Base-by-base conservation (phyloP, 1,140 invertebrate genomes). In the Chironomus tepperi region DNA sequence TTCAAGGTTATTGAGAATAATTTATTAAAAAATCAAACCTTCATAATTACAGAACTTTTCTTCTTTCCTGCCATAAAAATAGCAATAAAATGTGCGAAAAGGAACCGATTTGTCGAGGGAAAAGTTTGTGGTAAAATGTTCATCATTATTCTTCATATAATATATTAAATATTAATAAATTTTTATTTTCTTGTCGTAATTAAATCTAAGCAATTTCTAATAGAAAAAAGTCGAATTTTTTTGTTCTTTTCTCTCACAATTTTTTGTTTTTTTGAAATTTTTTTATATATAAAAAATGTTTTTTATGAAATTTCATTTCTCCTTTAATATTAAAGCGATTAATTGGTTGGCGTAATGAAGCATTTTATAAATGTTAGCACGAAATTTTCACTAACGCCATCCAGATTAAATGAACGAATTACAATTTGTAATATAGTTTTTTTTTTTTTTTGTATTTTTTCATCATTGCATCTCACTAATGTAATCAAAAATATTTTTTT, bases 241-340 rank as follows among this genome's bases (percentile, higher is more conserved):
- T 34, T 34, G 24, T 34, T 34, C 24, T 34, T 34, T 34, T 34
- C 24, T 34, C 24, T 57, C 47, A 57, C 47, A n/a, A 15, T 57
- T 57, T 47, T 57, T n/a, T n/a, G n/a, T n/a, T n/a, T 57, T 57
- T n/a, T 57, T 57, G 47, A 57, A 57, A 57, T 57, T 57, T 57
- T n/a, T n/a, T 34, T 34, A 34, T 34, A 34, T 34, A 57, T 57
- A 57, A 57, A 57, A 47, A 57, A 12, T 57, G 1, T 34, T 34
- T 34, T 57, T 57, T 12, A 57, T 57, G 47, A 57, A 57, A n/a
- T 57, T 57, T 15, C n/a, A n/a, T 57, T n/a, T 15, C 47, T n/a
- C 15, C n/a, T 57, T 57, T n/a, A 57, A 57, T 57, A 57, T 57
- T 57, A 57, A 57, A 57, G 47, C 47, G 47, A 57, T 57, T 57